Evolutionary conservation across 2,113 vertebrate genomes (phyloP), one percentile per base, ranked within the genome.

Genomic region (Chrysochloris asiatica): DNA sequence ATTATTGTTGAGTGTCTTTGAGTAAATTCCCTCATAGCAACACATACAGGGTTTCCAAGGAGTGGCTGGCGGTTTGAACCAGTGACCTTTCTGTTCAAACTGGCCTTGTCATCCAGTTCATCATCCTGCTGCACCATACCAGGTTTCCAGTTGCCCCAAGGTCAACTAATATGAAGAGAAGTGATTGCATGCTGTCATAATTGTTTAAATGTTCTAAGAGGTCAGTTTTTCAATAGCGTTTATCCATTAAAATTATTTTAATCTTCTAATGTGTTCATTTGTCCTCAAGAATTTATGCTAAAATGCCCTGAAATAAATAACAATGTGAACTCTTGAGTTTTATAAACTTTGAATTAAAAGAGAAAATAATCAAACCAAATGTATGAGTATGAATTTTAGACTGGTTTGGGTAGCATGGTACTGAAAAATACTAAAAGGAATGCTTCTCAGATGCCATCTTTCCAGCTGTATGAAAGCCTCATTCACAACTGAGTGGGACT

Each of bases 301-400:
- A 91, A 93, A 91, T 88, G 85, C 38, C 30, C 10, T 50, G 59
- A 85, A 63, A 48, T 56, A 87, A 61, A 14, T 75, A 48, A 88
- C 43, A 54, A 4, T 82, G 12, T 89, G 78, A 91, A 48, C 8
- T 33, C 22, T 54, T 92, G 26, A 85, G 59, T 65, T 65, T 50
- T 28, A 54, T 84, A 69, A 67, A 81, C 12, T 90, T 89, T 38
- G 9, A 65, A 67, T 77, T 67, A 33, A 73, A 26, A 80, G 19
- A 71, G 73, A 73, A 80, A 0, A n/a, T n/a, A n/a, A 92, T 59
- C 38, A 72, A 79, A 78, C 38, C 3, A 80, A 59, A 54, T 89
- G 3, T n/a, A 28, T 47, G 6, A 78, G 33, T 83, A 72, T 59
- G 22, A 77, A 83, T 72, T 91, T 93, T 78, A 38, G 24, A 45